Percentiles rank a stretch among this genome's conserved stretches.
phyloP scores from a whole-genome alignment of 2,113 vertebrate genomes.

The Ranitomeya variabilis region DNA sequence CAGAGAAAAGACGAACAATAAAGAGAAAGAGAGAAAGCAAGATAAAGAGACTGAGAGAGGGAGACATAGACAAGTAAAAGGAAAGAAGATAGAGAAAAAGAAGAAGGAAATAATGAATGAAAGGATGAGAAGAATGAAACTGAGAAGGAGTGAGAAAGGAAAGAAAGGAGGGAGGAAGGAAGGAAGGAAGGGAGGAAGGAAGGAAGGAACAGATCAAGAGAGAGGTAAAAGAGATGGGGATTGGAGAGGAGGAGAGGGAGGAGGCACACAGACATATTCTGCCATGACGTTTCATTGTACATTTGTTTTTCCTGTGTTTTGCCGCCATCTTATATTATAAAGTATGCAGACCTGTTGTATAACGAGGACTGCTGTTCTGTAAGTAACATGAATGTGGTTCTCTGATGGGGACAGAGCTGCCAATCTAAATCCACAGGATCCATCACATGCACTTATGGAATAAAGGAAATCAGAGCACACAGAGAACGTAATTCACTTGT shows the following conservation, averaged over 20 bases:
- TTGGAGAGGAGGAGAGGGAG: background rate
- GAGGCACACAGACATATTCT: background rate
- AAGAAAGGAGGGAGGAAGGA: background rate
- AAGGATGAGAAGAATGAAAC: background rate
- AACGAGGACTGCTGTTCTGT: background rate
- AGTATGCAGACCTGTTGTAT: background rate
- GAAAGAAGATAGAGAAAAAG: background rate
- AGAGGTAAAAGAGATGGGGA: background rate
- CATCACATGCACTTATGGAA: constrained; percentile 13
- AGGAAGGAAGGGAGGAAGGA: background rate
- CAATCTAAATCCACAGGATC: constrained; percentile 2
- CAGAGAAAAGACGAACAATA: background rate
- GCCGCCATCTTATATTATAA: background rate
- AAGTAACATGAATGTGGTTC: constrained; percentile 25
- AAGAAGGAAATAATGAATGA: too few species aligned
- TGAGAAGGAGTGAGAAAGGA: background rate
- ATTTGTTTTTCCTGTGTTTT: background rate
- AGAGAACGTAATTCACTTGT: constrained; percentile 20
- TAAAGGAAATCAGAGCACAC: constrained; percentile 9
- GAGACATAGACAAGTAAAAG: background rate
- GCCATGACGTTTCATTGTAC: too few species aligned
- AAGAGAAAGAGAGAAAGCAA: background rate
- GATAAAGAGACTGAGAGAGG: background rate
- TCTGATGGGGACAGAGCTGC: constrained; percentile 2
- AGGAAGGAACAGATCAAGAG: background rate